A percentile compares a stretch with the other conserved stretches of the same genome.
phyloP scores from a whole-genome alignment of 1,140 invertebrate species.

The Drosophila navojoa region DNA sequence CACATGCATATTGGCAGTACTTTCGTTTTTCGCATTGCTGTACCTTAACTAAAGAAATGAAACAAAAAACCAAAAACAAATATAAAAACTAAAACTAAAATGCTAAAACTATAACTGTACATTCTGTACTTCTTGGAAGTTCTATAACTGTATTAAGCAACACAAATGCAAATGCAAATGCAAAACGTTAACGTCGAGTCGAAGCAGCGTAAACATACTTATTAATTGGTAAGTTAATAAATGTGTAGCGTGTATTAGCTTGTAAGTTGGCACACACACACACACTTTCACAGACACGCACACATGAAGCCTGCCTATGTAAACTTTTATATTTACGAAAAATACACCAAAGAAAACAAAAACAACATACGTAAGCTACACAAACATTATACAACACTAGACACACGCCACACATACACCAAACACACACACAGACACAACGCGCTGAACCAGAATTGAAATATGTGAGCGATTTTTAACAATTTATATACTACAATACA shows the following conservation, averaged over 20 bases:
- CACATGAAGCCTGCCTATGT: constrained; percentile 65
- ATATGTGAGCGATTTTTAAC: constrained; percentile 73
- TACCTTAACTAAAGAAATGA: constrained; percentile 54
- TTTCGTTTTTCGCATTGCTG: constrained; percentile 76
- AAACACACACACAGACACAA: constrained; percentile 29
- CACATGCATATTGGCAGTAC: constrained; percentile 59
- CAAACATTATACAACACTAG: constrained; percentile 26
- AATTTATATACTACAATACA: constrained; percentile 53
- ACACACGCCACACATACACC: constrained; percentile 11
- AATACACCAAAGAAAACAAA: constrained; percentile 59
- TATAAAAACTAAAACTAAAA: constrained; percentile 29
- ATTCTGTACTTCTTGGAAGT: constrained; percentile 77
- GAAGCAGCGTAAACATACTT: constrained; percentile 52
- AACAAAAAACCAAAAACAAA: constrained; percentile 34
- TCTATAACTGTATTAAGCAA: constrained; percentile 56
- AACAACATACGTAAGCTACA: constrained; percentile 64
- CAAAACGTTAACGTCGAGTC: constrained; percentile 16
- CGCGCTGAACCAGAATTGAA: constrained; percentile 62
- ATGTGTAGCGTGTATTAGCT: constrained; percentile 73
- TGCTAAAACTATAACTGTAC: constrained; percentile 63
- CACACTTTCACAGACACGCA: constrained; percentile 40
- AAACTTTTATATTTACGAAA: constrained; percentile 65
- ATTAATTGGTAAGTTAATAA: constrained; percentile 77
- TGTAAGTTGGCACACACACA: constrained; percentile 57
- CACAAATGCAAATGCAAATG: constrained; percentile 22